Conservation (phyloP, 2,888 invertebrate species). For the Spisula solida region DNA sequence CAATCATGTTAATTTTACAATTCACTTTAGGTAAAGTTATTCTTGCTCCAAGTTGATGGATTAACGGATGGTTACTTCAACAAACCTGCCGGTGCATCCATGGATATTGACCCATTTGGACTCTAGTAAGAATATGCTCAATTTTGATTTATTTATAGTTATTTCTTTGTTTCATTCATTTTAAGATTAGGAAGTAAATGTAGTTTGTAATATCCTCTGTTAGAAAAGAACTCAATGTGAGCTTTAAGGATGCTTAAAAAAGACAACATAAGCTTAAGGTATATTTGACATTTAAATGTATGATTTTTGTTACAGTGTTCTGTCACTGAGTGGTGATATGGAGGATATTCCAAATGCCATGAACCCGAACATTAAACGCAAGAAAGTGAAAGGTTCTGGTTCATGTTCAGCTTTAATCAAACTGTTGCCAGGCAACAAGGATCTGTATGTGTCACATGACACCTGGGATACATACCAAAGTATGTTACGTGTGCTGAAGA, state of each 20-base stretch:
- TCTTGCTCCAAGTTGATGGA: slow-evolving; percentile 93
- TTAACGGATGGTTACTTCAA: slow-evolving; percentile 92
- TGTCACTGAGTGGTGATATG: slow-evolving; percentile 90
- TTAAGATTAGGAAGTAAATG: too few species aligned
- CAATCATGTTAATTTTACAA: not conserved
- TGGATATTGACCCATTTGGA: slow-evolving; percentile 79
- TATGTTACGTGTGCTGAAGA: slow-evolving; percentile 95
- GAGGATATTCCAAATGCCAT: slow-evolving; percentile 90
- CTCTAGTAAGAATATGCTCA: slow-evolving; percentile 80
- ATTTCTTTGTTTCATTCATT: not conserved
- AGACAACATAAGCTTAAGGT: too few species aligned
- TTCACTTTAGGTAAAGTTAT: slow-evolving; percentile 89
- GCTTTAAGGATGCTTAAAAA: too few species aligned
- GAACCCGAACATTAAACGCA: slow-evolving; percentile 69
- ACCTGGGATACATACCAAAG: slow-evolving; percentile 93
- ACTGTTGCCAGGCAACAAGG: slow-evolving; percentile 89
- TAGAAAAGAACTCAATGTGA: too few species aligned
- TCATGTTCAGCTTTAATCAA: slow-evolving; percentile 92
- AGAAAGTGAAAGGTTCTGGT: slow-evolving; percentile 80
- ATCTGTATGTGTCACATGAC: slow-evolving; percentile 93
- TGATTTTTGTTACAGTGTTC: slow-evolving; percentile 67
- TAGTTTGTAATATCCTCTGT: too few species aligned
- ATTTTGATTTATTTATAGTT: not conserved
- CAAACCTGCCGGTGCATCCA: slow-evolving; percentile 77
- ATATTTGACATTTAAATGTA: too few species aligned